These are phyloP conservation scores for Machaerirhynchus nigripectus DNA, from an alignment of 2,113 vertebrate species.

Conservation along the genomic window DNA sequence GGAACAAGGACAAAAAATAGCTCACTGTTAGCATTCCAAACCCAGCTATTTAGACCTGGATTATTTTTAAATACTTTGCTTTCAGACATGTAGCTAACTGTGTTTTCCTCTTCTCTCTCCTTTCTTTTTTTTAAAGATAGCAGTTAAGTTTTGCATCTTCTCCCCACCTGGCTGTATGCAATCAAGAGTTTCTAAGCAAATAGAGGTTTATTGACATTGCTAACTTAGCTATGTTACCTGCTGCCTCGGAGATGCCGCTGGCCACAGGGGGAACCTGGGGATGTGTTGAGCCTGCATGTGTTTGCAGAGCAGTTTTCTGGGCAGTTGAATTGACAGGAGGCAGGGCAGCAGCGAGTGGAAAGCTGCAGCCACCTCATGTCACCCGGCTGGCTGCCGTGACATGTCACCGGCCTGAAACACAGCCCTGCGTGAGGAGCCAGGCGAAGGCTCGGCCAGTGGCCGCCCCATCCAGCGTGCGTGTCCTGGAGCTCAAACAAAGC, in stretches of 20 bases:
- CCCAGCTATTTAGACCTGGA: conserved; percentile 18
- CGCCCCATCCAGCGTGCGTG: fast-evolving
- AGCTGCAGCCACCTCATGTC: background rate
- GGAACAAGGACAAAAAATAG: conserved; percentile 39
- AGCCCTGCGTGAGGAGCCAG: background rate
- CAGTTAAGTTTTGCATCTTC: background rate
- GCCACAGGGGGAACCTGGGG: background rate
- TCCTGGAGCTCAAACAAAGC: background rate
- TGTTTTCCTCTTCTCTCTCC: background rate
- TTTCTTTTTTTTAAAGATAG: background rate
- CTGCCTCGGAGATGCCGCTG: fast-evolving
- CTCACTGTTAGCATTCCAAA: conserved; percentile 48
- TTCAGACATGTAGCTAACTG: background rate
- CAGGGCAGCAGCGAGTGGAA: background rate
- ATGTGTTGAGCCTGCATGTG: fast-evolving
- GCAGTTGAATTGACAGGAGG: background rate
- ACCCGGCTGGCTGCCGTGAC: background rate
- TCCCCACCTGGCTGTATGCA: background rate
- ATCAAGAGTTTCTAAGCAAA: background rate
- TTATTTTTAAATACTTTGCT: conserved; percentile 47
- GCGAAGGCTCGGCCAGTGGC: fast-evolving
- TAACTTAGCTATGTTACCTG: background rate
- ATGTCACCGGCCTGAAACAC: fast-evolving
- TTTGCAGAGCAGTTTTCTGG: background rate
- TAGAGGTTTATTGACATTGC: background rate